Conservation (phyloP, 2,113 vertebrate genomes). For the Diglossa brunneiventris region DNA sequence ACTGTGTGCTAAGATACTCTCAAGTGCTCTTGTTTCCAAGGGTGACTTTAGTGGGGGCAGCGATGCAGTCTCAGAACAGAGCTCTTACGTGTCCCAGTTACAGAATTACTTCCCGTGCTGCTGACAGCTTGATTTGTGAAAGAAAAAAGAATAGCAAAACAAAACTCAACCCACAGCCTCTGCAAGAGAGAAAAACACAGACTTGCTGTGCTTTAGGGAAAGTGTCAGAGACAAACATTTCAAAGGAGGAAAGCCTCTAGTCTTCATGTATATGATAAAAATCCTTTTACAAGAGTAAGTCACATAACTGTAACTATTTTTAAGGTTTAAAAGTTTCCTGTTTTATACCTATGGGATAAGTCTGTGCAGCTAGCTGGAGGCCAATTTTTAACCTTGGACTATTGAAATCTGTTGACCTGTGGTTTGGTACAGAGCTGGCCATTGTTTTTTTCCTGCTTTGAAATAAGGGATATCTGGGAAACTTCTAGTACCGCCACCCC, state of each 20-base stretch:
- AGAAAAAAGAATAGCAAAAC: constrained; percentile 15
- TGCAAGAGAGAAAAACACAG: constrained; percentile 4
- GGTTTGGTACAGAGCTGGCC: constrained; percentile 43
- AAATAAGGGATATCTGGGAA: constrained; percentile 36
- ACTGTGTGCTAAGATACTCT: not conserved
- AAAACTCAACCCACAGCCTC: not conserved
- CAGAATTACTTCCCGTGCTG: not conserved
- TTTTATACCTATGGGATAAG: constrained; percentile 45
- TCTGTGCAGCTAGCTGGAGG: constrained; percentile 18
- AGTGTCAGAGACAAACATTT: constrained; percentile 9
- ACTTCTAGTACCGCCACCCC: not conserved
- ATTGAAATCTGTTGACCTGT: constrained; percentile 51
- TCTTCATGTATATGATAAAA: not conserved
- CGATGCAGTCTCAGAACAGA: not conserved
- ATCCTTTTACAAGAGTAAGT: constrained; percentile 3
- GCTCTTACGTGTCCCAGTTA: constrained; percentile 10
- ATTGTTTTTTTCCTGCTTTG: constrained; percentile 33
- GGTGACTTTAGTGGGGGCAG: not conserved
- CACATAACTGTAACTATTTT: constrained; percentile 19
- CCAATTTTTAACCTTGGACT: constrained; percentile 25
- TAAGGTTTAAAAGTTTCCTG: constrained; percentile 33
- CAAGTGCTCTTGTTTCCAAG: constrained; percentile 41
- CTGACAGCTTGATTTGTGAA: constrained; percentile 49
- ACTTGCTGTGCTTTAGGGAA: not conserved
- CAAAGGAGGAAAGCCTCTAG: not conserved